Percentiles rank a stretch among this genome's conserved stretches.
Evolutionary conservation across 1,140 invertebrate species (phyloP).

Genomic region (Lycorma delicatula): DNA sequence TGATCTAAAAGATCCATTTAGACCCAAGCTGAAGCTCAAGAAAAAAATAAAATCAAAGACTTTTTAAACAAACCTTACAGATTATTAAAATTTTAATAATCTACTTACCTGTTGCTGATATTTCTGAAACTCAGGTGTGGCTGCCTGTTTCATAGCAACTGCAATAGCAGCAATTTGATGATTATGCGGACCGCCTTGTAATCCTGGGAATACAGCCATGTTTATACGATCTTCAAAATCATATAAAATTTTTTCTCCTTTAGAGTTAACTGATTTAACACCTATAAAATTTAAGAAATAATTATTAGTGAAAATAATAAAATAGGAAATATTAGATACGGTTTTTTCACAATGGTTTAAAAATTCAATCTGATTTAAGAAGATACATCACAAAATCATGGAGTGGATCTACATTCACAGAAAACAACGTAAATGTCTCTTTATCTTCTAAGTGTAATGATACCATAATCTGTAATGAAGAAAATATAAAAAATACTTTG

Average conservation of each 20-base stretch:
- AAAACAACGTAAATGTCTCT: too few relatives aligned
- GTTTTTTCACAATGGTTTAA: too few relatives aligned
- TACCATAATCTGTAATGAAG: too few relatives aligned
- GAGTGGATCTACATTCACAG: too few relatives aligned
- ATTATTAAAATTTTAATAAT: too few relatives aligned
- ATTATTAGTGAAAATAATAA: background rate
- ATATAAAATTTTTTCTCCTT: slow-evolving; percentile 70
- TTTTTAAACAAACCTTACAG: too few relatives aligned
- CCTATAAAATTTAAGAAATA: slow-evolving; percentile 31
- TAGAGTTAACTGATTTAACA: slow-evolving; percentile 56
- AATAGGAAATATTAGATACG: too few relatives aligned
- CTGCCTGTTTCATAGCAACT: slow-evolving; percentile 80
- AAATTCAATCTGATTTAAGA: too few relatives aligned
- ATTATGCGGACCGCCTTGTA: slow-evolving; percentile 92
- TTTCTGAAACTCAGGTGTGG: slow-evolving; percentile 65
- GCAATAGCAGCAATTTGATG: slow-evolving; percentile 86
- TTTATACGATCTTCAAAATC: slow-evolving; percentile 84
- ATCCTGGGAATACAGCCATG: slow-evolving; percentile 86
- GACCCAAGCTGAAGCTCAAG: slow-evolving; percentile 1
- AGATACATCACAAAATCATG: too few relatives aligned
- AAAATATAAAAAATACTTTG: too few relatives aligned
- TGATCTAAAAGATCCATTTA: background rate
- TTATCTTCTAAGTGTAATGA: too few relatives aligned
- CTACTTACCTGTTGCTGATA: slow-evolving; percentile 76
- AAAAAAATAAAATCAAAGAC: background rate